Evolutionary conservation across 2,113 vertebrate genomes (phyloP).

Genomic region (Rhinoderma darwinii): DNA sequence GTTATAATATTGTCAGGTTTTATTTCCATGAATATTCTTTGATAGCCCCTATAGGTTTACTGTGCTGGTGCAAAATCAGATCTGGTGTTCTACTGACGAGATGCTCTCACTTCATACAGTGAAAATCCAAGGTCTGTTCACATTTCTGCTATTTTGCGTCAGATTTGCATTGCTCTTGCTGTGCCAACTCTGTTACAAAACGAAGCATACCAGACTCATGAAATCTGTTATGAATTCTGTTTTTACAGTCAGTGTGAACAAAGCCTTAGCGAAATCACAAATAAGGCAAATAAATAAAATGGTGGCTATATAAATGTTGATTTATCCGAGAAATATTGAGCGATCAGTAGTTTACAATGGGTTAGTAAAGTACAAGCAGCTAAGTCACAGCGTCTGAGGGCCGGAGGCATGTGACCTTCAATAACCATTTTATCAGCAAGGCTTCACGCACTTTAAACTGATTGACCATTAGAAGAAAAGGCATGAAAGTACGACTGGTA

Average conservation of each 20-base stretch:
- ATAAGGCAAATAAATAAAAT: not conserved
- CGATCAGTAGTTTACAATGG: not conserved
- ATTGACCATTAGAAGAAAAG: slow-evolving; percentile 54
- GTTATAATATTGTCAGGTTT: not conserved
- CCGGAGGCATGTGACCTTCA: not conserved
- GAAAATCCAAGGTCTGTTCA: not conserved
- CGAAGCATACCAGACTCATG: not conserved
- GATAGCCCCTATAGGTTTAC: not conserved
- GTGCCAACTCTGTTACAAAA: not conserved
- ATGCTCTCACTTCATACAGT: not conserved
- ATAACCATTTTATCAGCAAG: not conserved
- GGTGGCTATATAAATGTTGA: not conserved
- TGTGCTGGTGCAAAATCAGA: not conserved
- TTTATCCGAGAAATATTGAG: not conserved
- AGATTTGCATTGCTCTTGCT: not conserved
- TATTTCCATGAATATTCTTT: not conserved
- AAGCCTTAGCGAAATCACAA: not conserved
- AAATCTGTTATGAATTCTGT: not conserved
- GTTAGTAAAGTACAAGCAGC: not conserved
- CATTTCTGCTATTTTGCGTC: not conserved
- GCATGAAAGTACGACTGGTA: slow-evolving; percentile 37
- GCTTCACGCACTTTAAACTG: slow-evolving; percentile 7
- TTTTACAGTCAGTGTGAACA: not conserved
- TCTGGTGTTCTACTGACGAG: not conserved
- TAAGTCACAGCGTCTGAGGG: not conserved